Evolutionary conservation across 2,888 invertebrate species (phyloP).

Genomic region (Tipula confusa): DNA sequence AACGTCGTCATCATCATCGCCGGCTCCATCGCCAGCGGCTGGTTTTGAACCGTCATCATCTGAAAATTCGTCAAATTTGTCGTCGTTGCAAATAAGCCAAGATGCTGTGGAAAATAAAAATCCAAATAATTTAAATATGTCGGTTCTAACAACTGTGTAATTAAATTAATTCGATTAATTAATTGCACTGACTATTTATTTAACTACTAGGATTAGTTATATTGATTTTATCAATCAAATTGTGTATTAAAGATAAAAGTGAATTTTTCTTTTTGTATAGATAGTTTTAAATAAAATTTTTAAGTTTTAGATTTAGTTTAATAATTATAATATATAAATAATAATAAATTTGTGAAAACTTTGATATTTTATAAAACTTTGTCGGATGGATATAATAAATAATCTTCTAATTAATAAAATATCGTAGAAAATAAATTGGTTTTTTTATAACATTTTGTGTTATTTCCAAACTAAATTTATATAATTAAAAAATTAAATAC

Average conservation of each 20-base stretch:
- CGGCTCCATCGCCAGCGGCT: neutral
- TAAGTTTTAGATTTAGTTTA: neutral
- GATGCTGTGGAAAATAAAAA: neutral
- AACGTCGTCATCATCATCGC: neutral
- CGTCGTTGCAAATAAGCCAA: neutral
- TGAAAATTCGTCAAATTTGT: neutral
- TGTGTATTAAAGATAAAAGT: neutral
- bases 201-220: neutral
- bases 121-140: slow-evolving; percentile 5
- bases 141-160: neutral
- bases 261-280: neutral
- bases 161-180: neutral
- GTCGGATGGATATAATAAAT: neutral
- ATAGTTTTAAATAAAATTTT: neutral
- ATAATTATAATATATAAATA: neutral
- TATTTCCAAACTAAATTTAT: neutral
- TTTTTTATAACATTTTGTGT: neutral
- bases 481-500: neutral
- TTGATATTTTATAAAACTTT: neutral
- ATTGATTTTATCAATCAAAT: neutral
- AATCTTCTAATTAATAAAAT: too few species aligned
- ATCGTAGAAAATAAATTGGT: neutral
- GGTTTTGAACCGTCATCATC: neutral
- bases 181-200: neutral
- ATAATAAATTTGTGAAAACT: neutral